phyloP scores from a whole-genome alignment of 2,113 vertebrate genomes.

The Mionectes macconnelli region DNA sequence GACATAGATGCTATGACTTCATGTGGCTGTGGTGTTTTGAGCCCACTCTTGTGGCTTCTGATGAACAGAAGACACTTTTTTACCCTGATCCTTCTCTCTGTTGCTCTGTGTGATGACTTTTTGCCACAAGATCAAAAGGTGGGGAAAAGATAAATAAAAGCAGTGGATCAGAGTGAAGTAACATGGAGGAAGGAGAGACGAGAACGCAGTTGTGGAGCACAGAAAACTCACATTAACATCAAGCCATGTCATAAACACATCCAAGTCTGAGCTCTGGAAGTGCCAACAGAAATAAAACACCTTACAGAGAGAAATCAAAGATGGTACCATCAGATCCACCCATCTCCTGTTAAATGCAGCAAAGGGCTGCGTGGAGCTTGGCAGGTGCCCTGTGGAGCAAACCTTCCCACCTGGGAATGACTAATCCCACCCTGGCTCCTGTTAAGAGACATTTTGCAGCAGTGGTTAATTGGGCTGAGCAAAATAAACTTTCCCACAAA shows the following conservation, averaged over 20 bases:
- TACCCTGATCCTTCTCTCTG: neutral
- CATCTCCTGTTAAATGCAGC: neutral
- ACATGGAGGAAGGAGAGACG: neutral
- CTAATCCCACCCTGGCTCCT: conserved; percentile 34
- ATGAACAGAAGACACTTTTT: neutral
- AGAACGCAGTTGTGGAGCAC: neutral
- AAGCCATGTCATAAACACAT: neutral
- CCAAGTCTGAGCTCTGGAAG: neutral
- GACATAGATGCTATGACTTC: rapidly evolving
- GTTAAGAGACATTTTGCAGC: neutral
- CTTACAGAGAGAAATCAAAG: neutral
- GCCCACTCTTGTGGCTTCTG: neutral
- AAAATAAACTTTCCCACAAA: conserved; percentile 31
- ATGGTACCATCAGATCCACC: neutral
- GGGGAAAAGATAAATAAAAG: neutral
- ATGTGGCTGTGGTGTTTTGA: neutral
- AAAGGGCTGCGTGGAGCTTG: neutral
- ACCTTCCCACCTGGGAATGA: neutral
- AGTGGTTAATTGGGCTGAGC: neutral
- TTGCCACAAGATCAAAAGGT: neutral
- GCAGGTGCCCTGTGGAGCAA: neutral
- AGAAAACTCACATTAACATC: neutral
- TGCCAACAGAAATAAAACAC: conserved; percentile 41
- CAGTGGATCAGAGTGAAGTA: neutral
- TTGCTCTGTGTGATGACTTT: neutral